A percentile compares a stretch with the other conserved stretches of the same genome.
These are phyloP conservation scores for Dolichoris vasculosae DNA, from an alignment of 1,140 invertebrate genomes.

Conservation along the genomic window DNA sequence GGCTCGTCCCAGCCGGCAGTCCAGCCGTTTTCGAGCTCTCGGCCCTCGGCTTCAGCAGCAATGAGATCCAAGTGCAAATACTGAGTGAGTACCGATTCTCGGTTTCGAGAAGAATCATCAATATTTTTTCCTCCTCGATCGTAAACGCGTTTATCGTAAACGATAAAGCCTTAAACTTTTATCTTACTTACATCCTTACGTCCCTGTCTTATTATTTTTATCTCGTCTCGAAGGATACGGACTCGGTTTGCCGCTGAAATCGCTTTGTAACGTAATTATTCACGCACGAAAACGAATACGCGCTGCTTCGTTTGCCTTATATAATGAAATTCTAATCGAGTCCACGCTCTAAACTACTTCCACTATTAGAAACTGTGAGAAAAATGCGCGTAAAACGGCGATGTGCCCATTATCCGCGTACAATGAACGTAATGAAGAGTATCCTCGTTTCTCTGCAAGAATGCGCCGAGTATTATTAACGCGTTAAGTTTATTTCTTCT, in stretches of 20 bases:
- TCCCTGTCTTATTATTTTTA: too few species aligned
- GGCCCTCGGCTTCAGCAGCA: constrained; percentile 80
- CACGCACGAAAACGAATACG: too few species aligned
- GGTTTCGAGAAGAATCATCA: too few species aligned
- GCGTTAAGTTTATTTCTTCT: too few species aligned
- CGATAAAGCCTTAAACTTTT: too few species aligned
- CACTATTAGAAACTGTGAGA: neutral
- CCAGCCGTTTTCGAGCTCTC: constrained; percentile 90
- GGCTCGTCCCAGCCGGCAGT: constrained; percentile 90
- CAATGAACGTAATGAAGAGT: neutral
- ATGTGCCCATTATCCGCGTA: neutral
- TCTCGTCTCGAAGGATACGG: too few species aligned
- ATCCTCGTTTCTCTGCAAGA: neutral
- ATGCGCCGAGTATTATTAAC: neutral
- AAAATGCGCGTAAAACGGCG: neutral
- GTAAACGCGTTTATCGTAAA: too few species aligned
- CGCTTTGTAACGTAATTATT: too few species aligned
- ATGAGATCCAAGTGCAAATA: constrained; percentile 72
- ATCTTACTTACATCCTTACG: too few species aligned
- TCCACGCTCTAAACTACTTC: neutral
- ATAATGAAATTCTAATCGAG: neutral
- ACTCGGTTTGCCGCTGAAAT: too few species aligned
- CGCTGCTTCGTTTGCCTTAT: too few species aligned
- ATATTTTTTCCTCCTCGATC: too few species aligned
- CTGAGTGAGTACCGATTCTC: constrained; percentile 71